Percentiles rank a stretch among this genome's conserved stretches.
phyloP scores from a whole-genome alignment of 2,888 invertebrate genomes.

The Stegophylla sp. region DNA sequence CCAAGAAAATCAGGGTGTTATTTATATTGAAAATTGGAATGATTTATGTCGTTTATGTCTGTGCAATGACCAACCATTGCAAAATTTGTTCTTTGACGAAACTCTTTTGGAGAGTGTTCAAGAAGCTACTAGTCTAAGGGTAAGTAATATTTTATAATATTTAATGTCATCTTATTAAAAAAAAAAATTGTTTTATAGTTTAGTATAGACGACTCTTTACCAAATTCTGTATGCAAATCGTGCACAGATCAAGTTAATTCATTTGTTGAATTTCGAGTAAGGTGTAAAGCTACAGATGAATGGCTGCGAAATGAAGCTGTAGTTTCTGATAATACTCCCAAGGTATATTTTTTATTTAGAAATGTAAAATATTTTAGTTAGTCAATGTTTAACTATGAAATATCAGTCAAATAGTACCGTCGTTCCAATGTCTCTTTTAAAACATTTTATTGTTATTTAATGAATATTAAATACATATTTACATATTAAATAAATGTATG shows the following conservation, averaged over 20 bases:
- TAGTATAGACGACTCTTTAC: constrained; percentile 30
- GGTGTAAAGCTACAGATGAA: constrained; percentile 45
- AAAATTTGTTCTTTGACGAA: constrained; percentile 38
- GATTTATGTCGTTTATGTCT: constrained; percentile 49
- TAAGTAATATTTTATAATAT: constrained; percentile 12
- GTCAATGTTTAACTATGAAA: background rate
- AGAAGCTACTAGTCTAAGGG: constrained; percentile 31
- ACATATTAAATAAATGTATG: constrained; percentile 35
- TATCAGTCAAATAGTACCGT: constrained; percentile 26
- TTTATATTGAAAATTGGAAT: constrained; percentile 49
- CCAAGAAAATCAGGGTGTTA: constrained; percentile 26
- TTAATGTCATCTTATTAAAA: background rate
- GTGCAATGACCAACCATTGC: constrained; percentile 41
- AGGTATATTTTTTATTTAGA: constrained; percentile 20
- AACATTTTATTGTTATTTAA: constrained; percentile 27
- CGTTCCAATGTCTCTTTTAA: constrained; percentile 32
- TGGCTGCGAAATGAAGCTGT: constrained; percentile 45
- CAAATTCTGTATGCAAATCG: constrained; percentile 41
- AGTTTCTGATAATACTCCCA: background rate
- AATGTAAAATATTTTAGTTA: background rate
- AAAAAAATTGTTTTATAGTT: constrained; percentile 18
- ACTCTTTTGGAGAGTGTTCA: constrained; percentile 34
- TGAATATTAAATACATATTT: constrained; percentile 22
- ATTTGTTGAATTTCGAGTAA: constrained; percentile 42
- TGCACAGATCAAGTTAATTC: constrained; percentile 39